Evolutionary conservation across 2,888 invertebrate genomes (phyloP), one percentile per base, ranked within the genome.

Genomic region (Platycheirus albimanus): DNA sequence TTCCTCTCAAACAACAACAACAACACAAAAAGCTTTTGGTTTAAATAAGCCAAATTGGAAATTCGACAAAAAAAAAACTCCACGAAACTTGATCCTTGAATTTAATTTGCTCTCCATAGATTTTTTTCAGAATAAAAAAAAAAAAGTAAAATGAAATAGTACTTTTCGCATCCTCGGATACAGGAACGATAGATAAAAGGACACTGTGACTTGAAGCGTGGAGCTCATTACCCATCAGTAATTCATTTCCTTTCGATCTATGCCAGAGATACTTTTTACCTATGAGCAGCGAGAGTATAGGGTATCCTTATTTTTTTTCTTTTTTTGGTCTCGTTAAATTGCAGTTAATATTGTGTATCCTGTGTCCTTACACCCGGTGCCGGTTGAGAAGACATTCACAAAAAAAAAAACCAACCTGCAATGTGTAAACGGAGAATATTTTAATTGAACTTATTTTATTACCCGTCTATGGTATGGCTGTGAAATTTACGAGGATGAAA

Each of bases 361-460:
- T 72, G 51, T 2, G 41, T 56, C 51, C 49, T 49, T 66, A 15
- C 63, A 19, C 7, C n/a, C 11, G 15, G 15, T 41, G n/a, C n/a
- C n/a, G n/a, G n/a, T n/a, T n/a, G n/a, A n/a, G n/a, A n/a, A n/a
- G n/a, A n/a, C n/a, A n/a, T n/a, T n/a, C n/a, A n/a, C n/a, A n/a
- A n/a, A 13, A 41, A 24, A 17, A 7, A 17, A 36, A n/a, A 36
- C 7, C 17, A 20, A 66, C 64, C 49, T 49, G 47, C 49, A 54
- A 24, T 58, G 38, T 67, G 79, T 79, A 69, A 80, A 74, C 61
- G 63, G 80, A 76, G 83, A 69, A 28, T 17, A 77, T 83, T 78
- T 69, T 83, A 83, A 83, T 83, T 83, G 83, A 83, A 83, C 83
- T 77, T 83, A 78, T 83, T 83, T 83, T 83, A 83, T 78, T 83